These are phyloP conservation scores for Pterophyllum scalare DNA, from an alignment of 2,113 vertebrate genomes.

Conservation along the genomic window DNA sequence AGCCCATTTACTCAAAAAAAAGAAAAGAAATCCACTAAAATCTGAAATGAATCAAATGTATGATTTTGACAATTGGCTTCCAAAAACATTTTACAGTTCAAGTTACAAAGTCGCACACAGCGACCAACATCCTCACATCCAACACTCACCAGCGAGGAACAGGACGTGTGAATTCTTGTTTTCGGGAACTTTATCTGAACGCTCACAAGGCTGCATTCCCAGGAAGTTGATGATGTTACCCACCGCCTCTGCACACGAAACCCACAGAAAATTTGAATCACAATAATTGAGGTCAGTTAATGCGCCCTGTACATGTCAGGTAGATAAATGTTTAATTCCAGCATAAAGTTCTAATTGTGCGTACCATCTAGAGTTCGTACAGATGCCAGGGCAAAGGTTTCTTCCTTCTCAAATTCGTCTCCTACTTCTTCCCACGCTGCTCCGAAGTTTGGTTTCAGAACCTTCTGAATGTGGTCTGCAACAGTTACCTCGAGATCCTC, in stretches of 20 bases:
- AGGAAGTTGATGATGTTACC: conserved; percentile 95
- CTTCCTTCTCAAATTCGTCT: conserved; percentile 95
- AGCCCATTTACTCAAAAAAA: too few relatives aligned
- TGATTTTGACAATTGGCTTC: too few relatives aligned
- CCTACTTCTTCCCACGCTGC: conserved; percentile 98
- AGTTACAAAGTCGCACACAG: background rate
- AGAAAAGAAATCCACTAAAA: too few relatives aligned
- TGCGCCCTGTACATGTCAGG: background rate
- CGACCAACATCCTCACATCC: background rate
- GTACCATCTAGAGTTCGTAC: conserved; percentile 93
- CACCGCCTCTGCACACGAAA: conserved; percentile 87
- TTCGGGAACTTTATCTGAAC: conserved; percentile 97
- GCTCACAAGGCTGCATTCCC: conserved; percentile 98
- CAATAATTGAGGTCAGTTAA: background rate
- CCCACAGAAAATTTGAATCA: background rate
- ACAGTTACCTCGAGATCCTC: conserved; percentile 95
- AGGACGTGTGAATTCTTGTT: conserved; percentile 97
- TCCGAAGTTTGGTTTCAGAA: conserved; percentile 94
- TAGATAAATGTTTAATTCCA: background rate
- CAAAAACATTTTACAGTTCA: background rate
- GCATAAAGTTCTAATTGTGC: background rate
- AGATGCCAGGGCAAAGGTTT: conserved; percentile 94
- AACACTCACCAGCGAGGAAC: conserved; percentile 89
- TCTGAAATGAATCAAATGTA: too few relatives aligned
- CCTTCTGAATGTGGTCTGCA: conserved; percentile 95